Percentiles rank a stretch among this genome's conserved stretches.
These are phyloP conservation scores for Drosophila acutilabella DNA, from an alignment of 2,888 invertebrate genomes.

Conservation along the genomic window DNA sequence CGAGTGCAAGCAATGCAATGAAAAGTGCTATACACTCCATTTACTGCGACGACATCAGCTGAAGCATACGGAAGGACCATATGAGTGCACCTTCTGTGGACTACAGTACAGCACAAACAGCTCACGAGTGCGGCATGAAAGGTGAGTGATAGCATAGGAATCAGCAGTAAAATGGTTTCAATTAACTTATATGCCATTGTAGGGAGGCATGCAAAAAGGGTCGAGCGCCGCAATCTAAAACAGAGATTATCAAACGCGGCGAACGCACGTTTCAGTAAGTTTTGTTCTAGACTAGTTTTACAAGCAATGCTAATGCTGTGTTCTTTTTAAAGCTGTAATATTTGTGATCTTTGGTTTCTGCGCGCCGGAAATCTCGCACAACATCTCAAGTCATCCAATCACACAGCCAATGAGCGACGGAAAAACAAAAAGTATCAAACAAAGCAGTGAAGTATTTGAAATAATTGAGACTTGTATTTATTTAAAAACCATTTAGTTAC, in stretches of 20 bases:
- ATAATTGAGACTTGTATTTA: constrained; percentile 21
- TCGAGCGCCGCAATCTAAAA: constrained; percentile 67
- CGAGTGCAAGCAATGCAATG: constrained; percentile 62
- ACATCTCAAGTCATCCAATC: constrained; percentile 64
- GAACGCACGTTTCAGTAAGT: constrained; percentile 72
- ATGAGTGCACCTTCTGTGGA: constrained; percentile 70
- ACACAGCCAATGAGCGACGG: constrained; percentile 54
- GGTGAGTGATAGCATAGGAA: constrained; percentile 33
- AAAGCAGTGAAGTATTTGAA: constrained; percentile 16
- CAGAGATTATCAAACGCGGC: constrained; percentile 69
- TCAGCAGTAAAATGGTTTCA: not conserved
- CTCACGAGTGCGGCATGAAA: constrained; percentile 67
- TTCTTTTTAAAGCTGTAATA: constrained; percentile 51
- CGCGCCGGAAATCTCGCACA: constrained; percentile 69
- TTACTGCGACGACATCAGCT: constrained; percentile 64
- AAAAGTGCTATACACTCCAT: constrained; percentile 69
- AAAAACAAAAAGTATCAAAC: constrained; percentile 48
- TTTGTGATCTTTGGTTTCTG: constrained; percentile 70
- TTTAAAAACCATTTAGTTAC: constrained; percentile 8
- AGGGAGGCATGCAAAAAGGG: constrained; percentile 72
- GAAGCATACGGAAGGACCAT: constrained; percentile 70
- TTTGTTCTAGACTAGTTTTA: not conserved
- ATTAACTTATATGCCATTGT: not conserved
- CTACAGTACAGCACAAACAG: constrained; percentile 72
- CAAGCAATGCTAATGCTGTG: not conserved